Base-by-base conservation (phyloP, 2,888 invertebrate species). In the Troglohyphantes excavatus region DNA sequence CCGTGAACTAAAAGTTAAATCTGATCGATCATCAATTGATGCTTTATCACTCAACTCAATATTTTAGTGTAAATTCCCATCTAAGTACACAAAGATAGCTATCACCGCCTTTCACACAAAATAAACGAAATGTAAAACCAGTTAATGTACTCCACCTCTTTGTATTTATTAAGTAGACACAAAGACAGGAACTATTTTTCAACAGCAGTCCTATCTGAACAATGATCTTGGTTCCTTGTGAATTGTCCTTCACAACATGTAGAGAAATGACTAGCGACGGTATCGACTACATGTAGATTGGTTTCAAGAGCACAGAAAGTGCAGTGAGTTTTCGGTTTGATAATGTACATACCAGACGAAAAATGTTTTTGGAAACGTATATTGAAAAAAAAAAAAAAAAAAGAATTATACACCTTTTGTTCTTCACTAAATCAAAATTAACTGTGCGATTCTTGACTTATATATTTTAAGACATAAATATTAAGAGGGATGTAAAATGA, bases 151-250 rank as follows among this genome's bases (percentile, higher is more conserved):
- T 65, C 75, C 73, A 23, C 76, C 75, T 65, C 27, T 61, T 63
- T 79, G 46, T 75, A 81, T 79, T n/a, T n/a, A n/a, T n/a, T n/a
- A n/a, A n/a, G 63, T 81, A 73, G 81, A 81, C 67, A 81, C 81
- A 75, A 81, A 88, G 87, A 88, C 87, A 88, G 87, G 87, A 88
- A 88, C 87, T 88, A 81, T 81, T 88, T 67, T 81, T 75, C 73
- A 70, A 63, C 63, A 27, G 75, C 88, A 89, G 82, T 76, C 81
- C 67, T 81, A 23, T 81, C 81, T 86, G 86, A 46, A 29, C 63
- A 23, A 85, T 76, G 75, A 75, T 67, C 29, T 63, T 70, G 84
- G 84, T 85, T 85, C 84, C 84, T 59, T 85, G 17, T 85, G 73
- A n/a, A 23, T 68, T 53, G 33, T 59, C 59, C 70, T 73, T 87